Evolutionary conservation across 2,888 invertebrate species (phyloP).

Genomic region (Lycocerus yunnanus): DNA sequence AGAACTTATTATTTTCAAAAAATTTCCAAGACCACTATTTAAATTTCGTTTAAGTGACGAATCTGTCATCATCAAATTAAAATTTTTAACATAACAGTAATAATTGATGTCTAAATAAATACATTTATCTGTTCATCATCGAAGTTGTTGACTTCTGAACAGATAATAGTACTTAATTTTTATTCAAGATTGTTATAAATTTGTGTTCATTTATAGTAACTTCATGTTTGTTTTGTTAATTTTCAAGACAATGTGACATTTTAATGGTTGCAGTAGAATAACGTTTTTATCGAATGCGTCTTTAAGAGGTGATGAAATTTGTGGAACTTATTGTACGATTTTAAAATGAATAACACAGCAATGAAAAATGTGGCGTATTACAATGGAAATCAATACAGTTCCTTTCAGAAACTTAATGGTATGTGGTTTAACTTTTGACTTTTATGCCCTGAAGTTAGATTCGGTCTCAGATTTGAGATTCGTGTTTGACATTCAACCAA

Average conservation of each 20-base stretch:
- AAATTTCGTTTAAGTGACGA: not conserved
- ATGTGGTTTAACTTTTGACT: slow-evolving; percentile 34
- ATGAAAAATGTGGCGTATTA: slow-evolving; percentile 46
- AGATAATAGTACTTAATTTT: slow-evolving; percentile 14
- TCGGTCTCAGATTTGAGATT: not conserved
- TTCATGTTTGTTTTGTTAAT: not conserved
- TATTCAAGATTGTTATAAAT: not conserved
- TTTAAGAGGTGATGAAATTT: not conserved
- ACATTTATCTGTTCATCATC: not conserved
- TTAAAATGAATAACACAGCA: slow-evolving; percentile 5
- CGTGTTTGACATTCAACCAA: not conserved
- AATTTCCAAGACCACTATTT: not conserved
- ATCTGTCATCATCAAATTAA: not conserved
- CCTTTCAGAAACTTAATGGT: slow-evolving; percentile 45
- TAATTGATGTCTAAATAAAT: not conserved
- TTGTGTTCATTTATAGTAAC: not conserved
- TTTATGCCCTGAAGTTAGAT: not conserved
- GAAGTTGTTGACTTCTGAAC: slow-evolving; percentile 19
- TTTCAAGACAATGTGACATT: not conserved
- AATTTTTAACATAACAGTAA: not conserved
- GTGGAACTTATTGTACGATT: not conserved
- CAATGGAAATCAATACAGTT: slow-evolving; percentile 46
- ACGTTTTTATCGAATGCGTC: not conserved
- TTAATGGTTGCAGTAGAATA: not conserved
- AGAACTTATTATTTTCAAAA: not conserved